A percentile compares a stretch with the other conserved stretches of the same genome.
phyloP scores from a whole-genome alignment of 2,113 vertebrate genomes.

The Gavia stellata region DNA sequence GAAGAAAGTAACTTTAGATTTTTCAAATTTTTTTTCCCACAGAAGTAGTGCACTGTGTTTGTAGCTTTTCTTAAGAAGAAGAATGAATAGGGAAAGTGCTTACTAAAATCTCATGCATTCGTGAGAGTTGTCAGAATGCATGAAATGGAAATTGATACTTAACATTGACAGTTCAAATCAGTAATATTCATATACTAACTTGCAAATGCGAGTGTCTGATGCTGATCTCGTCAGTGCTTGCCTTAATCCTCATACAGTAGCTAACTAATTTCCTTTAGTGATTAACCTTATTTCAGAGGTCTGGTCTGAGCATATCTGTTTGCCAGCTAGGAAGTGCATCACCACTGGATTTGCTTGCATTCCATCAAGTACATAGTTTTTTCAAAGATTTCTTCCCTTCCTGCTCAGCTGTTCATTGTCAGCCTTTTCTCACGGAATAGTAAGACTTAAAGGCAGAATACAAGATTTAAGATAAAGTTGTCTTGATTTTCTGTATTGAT shows the following conservation, averaged over 20 bases:
- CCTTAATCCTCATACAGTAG: not conserved
- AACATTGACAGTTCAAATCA: not conserved
- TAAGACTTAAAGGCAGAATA: not conserved
- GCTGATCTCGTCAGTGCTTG: not conserved
- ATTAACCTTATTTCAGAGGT: not conserved
- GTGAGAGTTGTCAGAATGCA: not conserved
- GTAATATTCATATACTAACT: not conserved
- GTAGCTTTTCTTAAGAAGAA: not conserved
- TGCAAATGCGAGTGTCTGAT: not conserved
- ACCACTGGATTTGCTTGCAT: not conserved
- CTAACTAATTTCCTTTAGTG: not conserved
- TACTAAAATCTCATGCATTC: not conserved
- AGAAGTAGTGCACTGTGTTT: too few relatives aligned
- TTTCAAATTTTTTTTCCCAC: not conserved
- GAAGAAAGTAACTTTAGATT: not conserved
- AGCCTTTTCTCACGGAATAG: not conserved
- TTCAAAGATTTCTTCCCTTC: not conserved
- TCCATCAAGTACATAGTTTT: not conserved
- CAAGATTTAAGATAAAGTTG: not conserved
- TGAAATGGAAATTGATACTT: not conserved
- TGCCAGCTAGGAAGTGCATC: not conserved
- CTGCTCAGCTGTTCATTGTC: not conserved
- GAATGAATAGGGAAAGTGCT: not conserved
- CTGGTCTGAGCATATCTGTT: not conserved
- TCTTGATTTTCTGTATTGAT: not conserved